These are phyloP conservation scores for Callocephalon fimbriatum DNA, from an alignment of 2,113 vertebrate species.

Conservation along the genomic window DNA sequence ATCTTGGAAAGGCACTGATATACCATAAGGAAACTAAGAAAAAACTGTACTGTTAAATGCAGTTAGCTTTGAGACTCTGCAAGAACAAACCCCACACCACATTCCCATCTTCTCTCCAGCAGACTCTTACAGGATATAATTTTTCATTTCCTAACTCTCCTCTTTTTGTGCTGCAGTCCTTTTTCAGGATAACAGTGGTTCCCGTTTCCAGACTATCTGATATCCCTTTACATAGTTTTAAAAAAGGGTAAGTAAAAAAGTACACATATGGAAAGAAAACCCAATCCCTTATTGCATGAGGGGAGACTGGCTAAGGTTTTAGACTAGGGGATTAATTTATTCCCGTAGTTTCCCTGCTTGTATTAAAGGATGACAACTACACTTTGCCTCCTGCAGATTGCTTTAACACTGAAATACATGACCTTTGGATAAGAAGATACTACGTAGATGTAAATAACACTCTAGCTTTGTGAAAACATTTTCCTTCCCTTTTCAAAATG, in stretches of 20 bases:
- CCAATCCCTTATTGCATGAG: neutral
- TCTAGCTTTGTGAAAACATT: neutral
- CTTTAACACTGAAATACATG: neutral
- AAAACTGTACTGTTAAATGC: neutral
- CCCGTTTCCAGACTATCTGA: neutral
- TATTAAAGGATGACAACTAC: neutral
- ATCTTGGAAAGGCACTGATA: neutral
- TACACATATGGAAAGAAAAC: neutral
- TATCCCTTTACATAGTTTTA: neutral
- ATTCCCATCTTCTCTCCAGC: neutral
- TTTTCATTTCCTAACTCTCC: neutral
- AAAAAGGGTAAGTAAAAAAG: neutral
- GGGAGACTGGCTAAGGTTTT: neutral
- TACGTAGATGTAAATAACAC: neutral
- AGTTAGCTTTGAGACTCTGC: neutral
- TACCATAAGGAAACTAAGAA: neutral
- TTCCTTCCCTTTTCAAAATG: neutral
- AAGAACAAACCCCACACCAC: neutral
- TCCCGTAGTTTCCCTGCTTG: neutral
- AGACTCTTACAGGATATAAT: neutral
- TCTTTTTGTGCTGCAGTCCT: neutral
- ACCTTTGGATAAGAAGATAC: neutral
- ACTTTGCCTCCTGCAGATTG: neutral
- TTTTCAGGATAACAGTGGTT: neutral
- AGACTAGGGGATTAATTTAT: neutral